These are phyloP conservation scores for Triplophysa rosa DNA, from an alignment of 2,113 vertebrate species.

Conservation along the genomic window DNA sequence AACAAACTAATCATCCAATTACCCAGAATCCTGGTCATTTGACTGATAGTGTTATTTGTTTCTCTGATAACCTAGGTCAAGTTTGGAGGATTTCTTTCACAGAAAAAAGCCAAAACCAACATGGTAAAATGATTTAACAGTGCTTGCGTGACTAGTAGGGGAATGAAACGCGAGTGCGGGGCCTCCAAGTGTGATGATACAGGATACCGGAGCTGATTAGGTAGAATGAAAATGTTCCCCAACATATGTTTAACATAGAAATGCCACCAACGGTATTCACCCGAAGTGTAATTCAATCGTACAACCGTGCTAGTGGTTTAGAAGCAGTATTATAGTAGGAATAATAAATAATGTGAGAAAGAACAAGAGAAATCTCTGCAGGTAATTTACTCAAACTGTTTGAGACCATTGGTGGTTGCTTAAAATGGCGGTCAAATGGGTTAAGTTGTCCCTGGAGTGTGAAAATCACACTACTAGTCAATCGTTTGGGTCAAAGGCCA, in stretches of 20 bases:
- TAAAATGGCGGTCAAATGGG: constrained; percentile 2
- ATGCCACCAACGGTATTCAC: not conserved
- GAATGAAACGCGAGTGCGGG: constrained; percentile 52
- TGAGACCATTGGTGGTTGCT: not conserved
- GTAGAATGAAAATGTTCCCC: constrained; percentile 12
- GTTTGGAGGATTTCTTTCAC: constrained; percentile 26
- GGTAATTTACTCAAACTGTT: not conserved
- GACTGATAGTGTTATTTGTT: constrained; percentile 59
- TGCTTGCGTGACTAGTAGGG: constrained; percentile 59
- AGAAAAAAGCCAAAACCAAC: constrained; percentile 61
- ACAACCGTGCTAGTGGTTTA: constrained; percentile 5
- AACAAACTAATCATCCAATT: constrained; percentile 66
- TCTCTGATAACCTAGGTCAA: constrained; percentile 49
- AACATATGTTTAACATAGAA: constrained; percentile 36
- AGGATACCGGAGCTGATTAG: constrained; percentile 51
- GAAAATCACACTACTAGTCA: not conserved
- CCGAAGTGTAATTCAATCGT: constrained; percentile 25
- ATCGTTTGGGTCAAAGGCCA: not conserved
- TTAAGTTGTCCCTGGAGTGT: constrained; percentile 19
- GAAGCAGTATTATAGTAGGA: constrained; percentile 24
- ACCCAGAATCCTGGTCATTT: constrained; percentile 53
- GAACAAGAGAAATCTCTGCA: constrained; percentile 1
- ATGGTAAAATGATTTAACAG: constrained; percentile 64
- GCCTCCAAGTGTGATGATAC: constrained; percentile 42
- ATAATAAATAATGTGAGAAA: constrained; percentile 36